phyloP scores from a whole-genome alignment of 2,113 vertebrate species.

The Nothocercus julius region DNA sequence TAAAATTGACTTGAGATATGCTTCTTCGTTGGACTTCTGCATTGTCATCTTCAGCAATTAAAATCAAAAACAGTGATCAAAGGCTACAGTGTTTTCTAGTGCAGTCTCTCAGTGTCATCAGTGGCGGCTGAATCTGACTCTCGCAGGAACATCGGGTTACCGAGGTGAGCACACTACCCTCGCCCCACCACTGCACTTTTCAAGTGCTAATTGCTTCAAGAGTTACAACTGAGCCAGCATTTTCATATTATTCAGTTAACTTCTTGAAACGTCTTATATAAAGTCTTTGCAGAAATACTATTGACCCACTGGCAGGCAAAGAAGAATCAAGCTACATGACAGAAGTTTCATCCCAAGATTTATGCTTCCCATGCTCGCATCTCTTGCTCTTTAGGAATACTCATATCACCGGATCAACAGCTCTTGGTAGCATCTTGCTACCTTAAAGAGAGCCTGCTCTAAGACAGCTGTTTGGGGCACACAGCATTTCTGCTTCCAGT shows the following conservation, averaged over 20 bases:
- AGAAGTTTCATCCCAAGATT: neutral
- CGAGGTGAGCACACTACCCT: neutral
- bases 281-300: neutral
- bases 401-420: neutral
- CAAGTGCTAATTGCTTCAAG: neutral
- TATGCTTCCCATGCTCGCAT: neutral
- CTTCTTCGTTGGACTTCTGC: neutral
- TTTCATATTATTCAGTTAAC: neutral
- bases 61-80: constrained; percentile 12
- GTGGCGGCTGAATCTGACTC: neutral
- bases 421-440: neutral
- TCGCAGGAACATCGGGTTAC: neutral
- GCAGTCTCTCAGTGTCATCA: neutral
- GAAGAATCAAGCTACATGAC: neutral
- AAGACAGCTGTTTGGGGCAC: neutral
- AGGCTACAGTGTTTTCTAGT: neutral
- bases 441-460: neutral
- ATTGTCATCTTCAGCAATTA: constrained; percentile 15
- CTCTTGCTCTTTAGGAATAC: neutral
- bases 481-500: neutral
- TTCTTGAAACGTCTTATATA: neutral
- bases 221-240: neutral
- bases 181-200: neutral
- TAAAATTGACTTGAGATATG: neutral
- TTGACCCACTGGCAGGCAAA: neutral